Conservation (phyloP, 2,888 invertebrate genomes). For the Scaeva pyrastri region DNA sequence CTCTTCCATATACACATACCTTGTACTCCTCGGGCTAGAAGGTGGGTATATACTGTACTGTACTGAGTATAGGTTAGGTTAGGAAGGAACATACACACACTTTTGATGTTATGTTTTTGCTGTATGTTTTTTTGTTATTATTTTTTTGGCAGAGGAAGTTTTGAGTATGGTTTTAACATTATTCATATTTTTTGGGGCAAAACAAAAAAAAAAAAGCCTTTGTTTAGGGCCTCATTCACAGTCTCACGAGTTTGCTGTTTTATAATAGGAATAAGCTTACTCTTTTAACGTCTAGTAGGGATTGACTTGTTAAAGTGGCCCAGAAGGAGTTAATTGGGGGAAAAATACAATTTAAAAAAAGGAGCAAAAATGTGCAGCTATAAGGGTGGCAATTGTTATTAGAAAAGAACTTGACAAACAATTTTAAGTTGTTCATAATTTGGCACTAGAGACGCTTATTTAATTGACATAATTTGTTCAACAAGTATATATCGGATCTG, state of each 20-base stretch:
- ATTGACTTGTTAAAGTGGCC: no score
- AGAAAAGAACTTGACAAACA: no score
- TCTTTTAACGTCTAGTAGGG: background rate
- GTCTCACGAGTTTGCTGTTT: background rate
- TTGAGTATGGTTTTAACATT: conserved; percentile 33
- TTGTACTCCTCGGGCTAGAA: conserved; percentile 26
- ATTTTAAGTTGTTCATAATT: no score
- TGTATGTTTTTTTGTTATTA: conserved; percentile 22
- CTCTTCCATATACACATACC: conserved; percentile 1
- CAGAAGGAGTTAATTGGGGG: no score
- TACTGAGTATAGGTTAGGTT: no score
- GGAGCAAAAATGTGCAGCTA: no score
- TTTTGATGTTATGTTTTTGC: conserved; percentile 62
- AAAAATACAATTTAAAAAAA: no score
- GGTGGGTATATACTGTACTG: background rate
- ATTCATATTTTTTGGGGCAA: conserved; percentile 50
- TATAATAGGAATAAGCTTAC: background rate
- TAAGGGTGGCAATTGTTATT: no score
- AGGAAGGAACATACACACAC: background rate
- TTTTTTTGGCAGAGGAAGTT: conserved; percentile 36
- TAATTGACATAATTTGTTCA: no score
- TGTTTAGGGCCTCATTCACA: background rate
- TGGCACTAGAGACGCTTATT: no score
- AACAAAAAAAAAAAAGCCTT: background rate
- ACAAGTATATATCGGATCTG: no score